These are phyloP conservation scores for Buathra laborator DNA, from an alignment of 2,888 invertebrate genomes.

Conservation along the genomic window DNA sequence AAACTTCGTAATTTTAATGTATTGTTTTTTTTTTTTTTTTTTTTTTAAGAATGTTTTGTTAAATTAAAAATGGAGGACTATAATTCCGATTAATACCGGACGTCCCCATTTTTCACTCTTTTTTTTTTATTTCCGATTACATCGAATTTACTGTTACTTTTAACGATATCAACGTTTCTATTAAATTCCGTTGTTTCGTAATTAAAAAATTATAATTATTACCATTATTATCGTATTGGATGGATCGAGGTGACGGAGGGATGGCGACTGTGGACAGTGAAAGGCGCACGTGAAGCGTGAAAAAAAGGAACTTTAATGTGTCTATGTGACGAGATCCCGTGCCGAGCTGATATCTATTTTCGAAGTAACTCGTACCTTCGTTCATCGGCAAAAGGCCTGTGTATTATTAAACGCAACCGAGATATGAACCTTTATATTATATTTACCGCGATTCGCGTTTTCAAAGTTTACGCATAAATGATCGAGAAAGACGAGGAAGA, in stretches of 20 bases:
- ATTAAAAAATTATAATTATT: background rate
- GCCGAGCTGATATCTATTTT: constrained; percentile 6
- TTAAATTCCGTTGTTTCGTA: too few species aligned
- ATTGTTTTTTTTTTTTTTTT: too few species aligned
- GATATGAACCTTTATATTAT: constrained; percentile 5
- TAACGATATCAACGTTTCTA: too few species aligned
- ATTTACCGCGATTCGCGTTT: constrained; percentile 18
- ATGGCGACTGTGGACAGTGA: background rate
- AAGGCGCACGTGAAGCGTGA: background rate
- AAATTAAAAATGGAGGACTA: too few species aligned
- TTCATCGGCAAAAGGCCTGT: background rate
- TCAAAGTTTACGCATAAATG: constrained; percentile 1
- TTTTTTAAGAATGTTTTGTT: too few species aligned
- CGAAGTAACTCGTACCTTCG: background rate
- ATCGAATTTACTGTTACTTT: background rate
- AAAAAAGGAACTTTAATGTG: background rate
- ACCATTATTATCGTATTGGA: background rate
- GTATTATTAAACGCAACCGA: constrained; percentile 18
- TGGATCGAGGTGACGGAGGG: background rate
- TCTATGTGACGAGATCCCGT: background rate
- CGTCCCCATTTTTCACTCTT: too few species aligned
- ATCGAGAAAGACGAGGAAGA: background rate
- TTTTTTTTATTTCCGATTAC: too few species aligned
- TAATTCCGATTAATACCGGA: too few species aligned
- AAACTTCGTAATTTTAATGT: too few species aligned